A percentile compares a stretch with the other conserved stretches of the same genome.
These are phyloP conservation scores for Pristionchus maxplancki DNA, from an alignment of 2,888 invertebrate species.

Conservation along the genomic window DNA sequence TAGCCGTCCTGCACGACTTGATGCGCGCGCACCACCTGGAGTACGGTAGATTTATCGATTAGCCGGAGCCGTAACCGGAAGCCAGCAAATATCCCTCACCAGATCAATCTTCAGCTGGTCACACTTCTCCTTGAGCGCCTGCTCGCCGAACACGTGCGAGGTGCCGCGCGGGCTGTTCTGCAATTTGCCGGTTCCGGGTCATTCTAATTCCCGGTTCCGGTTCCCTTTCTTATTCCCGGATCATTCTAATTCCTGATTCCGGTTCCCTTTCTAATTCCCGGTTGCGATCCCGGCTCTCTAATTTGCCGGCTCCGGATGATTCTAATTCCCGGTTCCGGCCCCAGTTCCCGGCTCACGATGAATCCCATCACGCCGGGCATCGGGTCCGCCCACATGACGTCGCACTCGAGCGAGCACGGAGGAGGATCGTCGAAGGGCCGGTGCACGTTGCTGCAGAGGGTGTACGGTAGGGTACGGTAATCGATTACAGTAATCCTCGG, in stretches of 20 bases:
- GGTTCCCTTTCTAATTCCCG: background rate
- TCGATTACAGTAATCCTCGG: background rate
- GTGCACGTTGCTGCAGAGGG: background rate
- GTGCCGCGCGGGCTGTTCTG: slow-evolving; percentile 39
- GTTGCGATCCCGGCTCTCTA: background rate
- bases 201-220: background rate
- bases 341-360: background rate
- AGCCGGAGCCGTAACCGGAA: background rate
- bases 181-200: slow-evolving; percentile 7
- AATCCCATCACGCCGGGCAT: slow-evolving; percentile 54
- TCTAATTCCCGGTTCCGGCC: background rate
- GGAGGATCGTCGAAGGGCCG: slow-evolving; percentile 47
- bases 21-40: slow-evolving; percentile 71
- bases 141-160: slow-evolving; percentile 48
- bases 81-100: background rate
- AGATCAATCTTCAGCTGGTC: slow-evolving; percentile 42
- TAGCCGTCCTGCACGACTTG: slow-evolving; percentile 78
- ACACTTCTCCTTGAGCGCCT: slow-evolving; percentile 49
- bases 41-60: background rate
- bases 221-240: background rate
- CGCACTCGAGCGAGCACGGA: slow-evolving; percentile 57
- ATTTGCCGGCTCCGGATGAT: background rate
- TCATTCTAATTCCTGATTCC: background rate
- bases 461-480: background rate
- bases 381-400: slow-evolving; percentile 65